Conservation (phyloP, 2,113 vertebrate species). For the Tetraodon nigroviridis region DNA sequence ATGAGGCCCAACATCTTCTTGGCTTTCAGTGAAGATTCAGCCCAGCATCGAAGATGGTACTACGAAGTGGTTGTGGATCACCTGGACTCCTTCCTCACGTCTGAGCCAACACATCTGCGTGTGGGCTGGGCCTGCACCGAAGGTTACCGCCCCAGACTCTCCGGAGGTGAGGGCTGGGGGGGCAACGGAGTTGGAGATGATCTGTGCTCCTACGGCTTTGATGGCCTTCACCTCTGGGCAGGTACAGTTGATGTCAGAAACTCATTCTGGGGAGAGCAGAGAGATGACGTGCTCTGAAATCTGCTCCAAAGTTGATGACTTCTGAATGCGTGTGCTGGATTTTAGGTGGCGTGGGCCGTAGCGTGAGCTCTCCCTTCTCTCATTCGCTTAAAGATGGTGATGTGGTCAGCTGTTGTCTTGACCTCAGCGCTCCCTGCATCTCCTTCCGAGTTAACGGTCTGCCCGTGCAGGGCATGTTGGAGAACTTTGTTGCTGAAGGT, state of each 20-base stretch:
- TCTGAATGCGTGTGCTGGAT: constrained; percentile 1
- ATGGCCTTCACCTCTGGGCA: constrained; percentile 93
- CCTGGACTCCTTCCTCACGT: constrained; percentile 82
- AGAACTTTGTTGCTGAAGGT: constrained; percentile 86
- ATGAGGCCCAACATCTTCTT: constrained; percentile 91
- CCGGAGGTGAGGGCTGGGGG: constrained; percentile 88
- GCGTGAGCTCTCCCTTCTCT: constrained; percentile 86
- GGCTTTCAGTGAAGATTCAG: constrained; percentile 84
- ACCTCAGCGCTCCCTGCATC: constrained; percentile 85
- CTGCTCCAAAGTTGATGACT: neutral
- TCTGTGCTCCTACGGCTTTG: constrained; percentile 90
- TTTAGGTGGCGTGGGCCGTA: constrained; percentile 83
- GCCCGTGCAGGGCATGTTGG: constrained; percentile 96
- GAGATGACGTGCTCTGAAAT: neutral
- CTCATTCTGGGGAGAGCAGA: neutral
- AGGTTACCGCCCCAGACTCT: constrained; percentile 83
- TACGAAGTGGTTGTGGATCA: constrained; percentile 90
- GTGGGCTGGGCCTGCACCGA: constrained; percentile 92
- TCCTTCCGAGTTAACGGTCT: constrained; percentile 94
- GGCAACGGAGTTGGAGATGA: constrained; percentile 90
- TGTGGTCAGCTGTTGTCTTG: constrained; percentile 93
- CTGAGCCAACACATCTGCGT: constrained; percentile 88
- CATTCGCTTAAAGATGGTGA: constrained; percentile 85
- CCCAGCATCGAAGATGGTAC: constrained; percentile 94
- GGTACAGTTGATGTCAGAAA: constrained; percentile 65